A percentile compares a stretch with the other conserved stretches of the same genome.
phyloP scores from a whole-genome alignment of 2,888 invertebrate species.

The Galeopsomyia nigrocyanea region DNA sequence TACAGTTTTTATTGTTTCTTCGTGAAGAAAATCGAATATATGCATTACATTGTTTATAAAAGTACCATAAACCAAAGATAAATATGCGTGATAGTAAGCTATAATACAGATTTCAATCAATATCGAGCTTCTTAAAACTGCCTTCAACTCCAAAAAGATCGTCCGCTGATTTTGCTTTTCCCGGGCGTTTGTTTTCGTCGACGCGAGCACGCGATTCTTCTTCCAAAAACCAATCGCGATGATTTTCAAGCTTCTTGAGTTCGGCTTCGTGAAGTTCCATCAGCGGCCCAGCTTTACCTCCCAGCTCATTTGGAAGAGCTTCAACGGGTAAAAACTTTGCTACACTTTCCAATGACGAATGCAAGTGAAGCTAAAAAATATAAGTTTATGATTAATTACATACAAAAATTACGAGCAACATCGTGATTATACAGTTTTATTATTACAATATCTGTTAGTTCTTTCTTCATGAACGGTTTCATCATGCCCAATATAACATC shows the following conservation, averaged over 20 bases:
- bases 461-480: constrained; percentile 80
- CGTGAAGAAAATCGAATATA: no score
- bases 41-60: no score
- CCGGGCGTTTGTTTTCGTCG: constrained; percentile 74
- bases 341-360: constrained; percentile 70
- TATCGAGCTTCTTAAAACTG: constrained; percentile 66
- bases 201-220: constrained; percentile 73
- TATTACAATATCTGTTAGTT: constrained; percentile 67
- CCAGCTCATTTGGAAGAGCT: constrained; percentile 75
- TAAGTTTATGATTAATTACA: no score
- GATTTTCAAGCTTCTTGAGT: constrained; percentile 60
- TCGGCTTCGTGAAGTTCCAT: constrained; percentile 55
- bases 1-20: no score
- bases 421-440: background rate
- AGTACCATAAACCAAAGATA: no score
- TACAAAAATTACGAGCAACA: background rate
- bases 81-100: no score
- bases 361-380: constrained; percentile 68
- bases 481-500: constrained; percentile 77
- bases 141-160: constrained; percentile 77
- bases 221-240: constrained; percentile 63
- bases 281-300: constrained; percentile 71
- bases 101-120: constrained; percentile 79
- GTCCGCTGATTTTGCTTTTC: constrained; percentile 75
- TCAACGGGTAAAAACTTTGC: constrained; percentile 72